A percentile compares a stretch with the other conserved stretches of the same genome.
phyloP scores from a whole-genome alignment of 2,113 vertebrate species.

The Todiramphus saurophagus region DNA sequence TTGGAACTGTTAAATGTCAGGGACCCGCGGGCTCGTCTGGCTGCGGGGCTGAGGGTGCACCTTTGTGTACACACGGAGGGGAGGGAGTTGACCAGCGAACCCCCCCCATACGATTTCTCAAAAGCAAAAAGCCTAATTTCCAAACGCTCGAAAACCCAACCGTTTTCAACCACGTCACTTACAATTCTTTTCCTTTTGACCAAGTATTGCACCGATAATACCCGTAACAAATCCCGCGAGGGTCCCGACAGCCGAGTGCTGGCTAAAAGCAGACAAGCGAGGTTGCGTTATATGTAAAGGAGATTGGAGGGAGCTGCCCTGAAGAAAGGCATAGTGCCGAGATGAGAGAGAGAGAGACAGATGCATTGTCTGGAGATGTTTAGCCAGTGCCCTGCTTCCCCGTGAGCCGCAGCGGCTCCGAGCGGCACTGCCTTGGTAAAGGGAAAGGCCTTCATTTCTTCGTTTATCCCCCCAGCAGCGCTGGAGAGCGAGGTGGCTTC shows the following conservation, averaged over 20 bases:
- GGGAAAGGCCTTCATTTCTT: constrained; percentile 99
- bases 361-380: constrained; percentile 84
- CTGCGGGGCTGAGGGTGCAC: constrained; percentile 77
- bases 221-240: constrained; percentile 46
- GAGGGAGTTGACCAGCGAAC: constrained; percentile 40
- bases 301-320: constrained; percentile 80
- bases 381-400: constrained; percentile 94
- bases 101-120: not conserved
- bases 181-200: not conserved
- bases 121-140: not conserved
- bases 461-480: constrained; percentile 99
- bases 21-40: constrained; percentile 37
- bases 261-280: constrained; percentile 72
- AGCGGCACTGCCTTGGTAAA: constrained; percentile 98
- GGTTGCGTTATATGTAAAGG: constrained; percentile 72
- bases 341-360: constrained; percentile 78
- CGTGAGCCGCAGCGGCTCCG: constrained; percentile 93
- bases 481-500: constrained; percentile 99
- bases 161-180: no score
- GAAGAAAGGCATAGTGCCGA: constrained; percentile 86
- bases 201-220: constrained; percentile 83
- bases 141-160: not conserved
- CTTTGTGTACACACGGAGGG: constrained; percentile 68
- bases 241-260: constrained; percentile 68
- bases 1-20: constrained; percentile 70